Evolutionary conservation across 1,140 invertebrate genomes (phyloP).

Genomic region (Idris sp.): DNA sequence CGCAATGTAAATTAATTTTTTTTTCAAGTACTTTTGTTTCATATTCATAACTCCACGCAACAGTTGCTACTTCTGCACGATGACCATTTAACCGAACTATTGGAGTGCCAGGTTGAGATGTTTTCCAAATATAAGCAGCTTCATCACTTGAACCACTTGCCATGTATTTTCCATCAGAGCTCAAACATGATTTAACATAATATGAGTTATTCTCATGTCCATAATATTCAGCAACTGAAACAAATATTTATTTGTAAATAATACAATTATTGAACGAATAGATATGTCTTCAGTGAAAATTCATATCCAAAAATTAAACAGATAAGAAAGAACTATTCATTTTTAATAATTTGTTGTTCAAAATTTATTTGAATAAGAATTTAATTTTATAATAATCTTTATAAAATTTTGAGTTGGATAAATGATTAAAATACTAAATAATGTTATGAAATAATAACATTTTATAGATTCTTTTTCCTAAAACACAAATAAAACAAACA

Average conservation of each 20-base stretch:
- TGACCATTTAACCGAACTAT: slow-evolving; percentile 85
- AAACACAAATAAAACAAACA: no score
- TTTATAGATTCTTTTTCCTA: no score
- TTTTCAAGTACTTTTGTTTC: slow-evolving; percentile 79
- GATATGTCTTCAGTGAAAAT: slow-evolving; percentile 3
- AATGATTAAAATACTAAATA: no score
- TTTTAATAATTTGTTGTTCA: no score
- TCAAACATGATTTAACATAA: slow-evolving; percentile 89
- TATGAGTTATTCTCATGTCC: slow-evolving; percentile 86
- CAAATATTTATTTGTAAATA: no score
- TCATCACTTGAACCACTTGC: slow-evolving; percentile 91
- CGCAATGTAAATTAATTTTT: background rate
- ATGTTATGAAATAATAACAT: no score
- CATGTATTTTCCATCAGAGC: slow-evolving; percentile 87
- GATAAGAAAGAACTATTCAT: no score
- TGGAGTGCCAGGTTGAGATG: slow-evolving; percentile 81
- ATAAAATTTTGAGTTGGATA: no score
- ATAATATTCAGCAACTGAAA: slow-evolving; percentile 72
- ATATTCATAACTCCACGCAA: slow-evolving; percentile 84
- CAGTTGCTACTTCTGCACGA: slow-evolving; percentile 89
- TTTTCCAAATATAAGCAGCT: slow-evolving; percentile 90
- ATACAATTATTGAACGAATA: no score
- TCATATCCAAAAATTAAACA: no score
- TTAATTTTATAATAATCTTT: no score
- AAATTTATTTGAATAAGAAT: no score